Evolutionary conservation across 2,888 invertebrate species (phyloP).

Genomic region (Hypena proboscidalis): DNA sequence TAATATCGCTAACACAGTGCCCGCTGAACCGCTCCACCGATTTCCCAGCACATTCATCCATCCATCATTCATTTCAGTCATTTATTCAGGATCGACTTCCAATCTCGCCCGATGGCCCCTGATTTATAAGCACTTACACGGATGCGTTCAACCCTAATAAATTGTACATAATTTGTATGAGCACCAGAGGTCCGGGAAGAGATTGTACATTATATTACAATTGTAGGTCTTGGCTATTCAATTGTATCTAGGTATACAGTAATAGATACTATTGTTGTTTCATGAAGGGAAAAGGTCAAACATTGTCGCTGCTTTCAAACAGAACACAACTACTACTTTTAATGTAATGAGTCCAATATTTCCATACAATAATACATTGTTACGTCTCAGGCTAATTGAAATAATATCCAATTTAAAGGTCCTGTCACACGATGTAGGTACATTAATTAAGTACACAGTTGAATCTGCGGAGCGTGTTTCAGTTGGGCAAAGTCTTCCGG

Average conservation of each 20-base stretch:
- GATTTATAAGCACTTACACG: slow-evolving; percentile 3
- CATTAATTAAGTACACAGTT: slow-evolving; percentile 36
- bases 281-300: slow-evolving; percentile 65
- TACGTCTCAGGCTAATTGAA: slow-evolving; percentile 71
- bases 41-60: background rate
- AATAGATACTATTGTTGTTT: slow-evolving; percentile 44
- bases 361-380: slow-evolving; percentile 81
- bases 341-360: slow-evolving; percentile 75
- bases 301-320: slow-evolving; percentile 58
- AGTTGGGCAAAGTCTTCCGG: slow-evolving; percentile 15
- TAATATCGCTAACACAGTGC: background rate
- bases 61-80: slow-evolving; percentile 2
- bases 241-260: slow-evolving; percentile 35
- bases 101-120: background rate
- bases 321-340: slow-evolving; percentile 55
- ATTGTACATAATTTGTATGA: slow-evolving; percentile 13
- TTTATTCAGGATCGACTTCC: slow-evolving; percentile 1
- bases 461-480: slow-evolving; percentile 27
- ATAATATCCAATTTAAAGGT: slow-evolving; percentile 57
- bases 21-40: background rate
- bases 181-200: background rate
- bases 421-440: slow-evolving; percentile 45
- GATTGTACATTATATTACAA: slow-evolving; percentile 10
- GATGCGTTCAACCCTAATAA: slow-evolving; percentile 2
- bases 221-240: slow-evolving; percentile 30